Base-by-base conservation (phyloP, 2,888 invertebrate species). In the Thumatha senex region DNA sequence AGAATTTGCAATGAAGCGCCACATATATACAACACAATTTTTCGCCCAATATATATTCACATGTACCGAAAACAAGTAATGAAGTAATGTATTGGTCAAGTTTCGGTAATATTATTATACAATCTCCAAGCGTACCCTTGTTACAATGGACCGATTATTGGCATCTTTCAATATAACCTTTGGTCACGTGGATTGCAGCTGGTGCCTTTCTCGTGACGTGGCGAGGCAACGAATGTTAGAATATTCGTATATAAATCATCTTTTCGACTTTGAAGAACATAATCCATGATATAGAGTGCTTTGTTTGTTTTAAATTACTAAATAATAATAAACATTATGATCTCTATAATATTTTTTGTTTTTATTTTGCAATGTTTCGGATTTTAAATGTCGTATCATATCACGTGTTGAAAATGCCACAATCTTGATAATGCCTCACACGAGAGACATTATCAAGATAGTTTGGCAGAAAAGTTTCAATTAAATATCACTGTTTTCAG, bases 141-240 rank as follows among this genome's bases (percentile, higher is more conserved):
- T 67, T 46, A 47, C 40, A 47, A 43, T 43, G 8, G 38, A 9
- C 0, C 43, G 39, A 51, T 43, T 70, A 71, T 74, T 71, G 74
- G 70, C 65, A 71, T 68, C 56, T 64, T 65, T 56, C 68, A 67
- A 74, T 74, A 70, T 63, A 43, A 39, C 39, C 38, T 44, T 43
- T 14, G 52, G 74, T 73, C 78, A 78, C 78, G 78, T 73, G 78
- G 56, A 24, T n/a, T 48, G 44, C 78, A 77, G 58, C 72, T 66
- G 78, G 70, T 40, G 63, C 62, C 48, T 29, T 33, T 59, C 63
- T 67, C 78, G 78, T 78, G 78, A 72, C 70, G 54, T 49, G 38
- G 38, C 39, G 60, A 40, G 54, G 62, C 56, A 29, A 53, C 59
- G 47, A 42, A 44, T 50, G 52, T 31, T 15, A 31, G 30, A 48